Evolutionary conservation across 1,140 invertebrate genomes (phyloP), one percentile per base, ranked within the genome.

Genomic region (Thaumetopoea pityocampa): DNA sequence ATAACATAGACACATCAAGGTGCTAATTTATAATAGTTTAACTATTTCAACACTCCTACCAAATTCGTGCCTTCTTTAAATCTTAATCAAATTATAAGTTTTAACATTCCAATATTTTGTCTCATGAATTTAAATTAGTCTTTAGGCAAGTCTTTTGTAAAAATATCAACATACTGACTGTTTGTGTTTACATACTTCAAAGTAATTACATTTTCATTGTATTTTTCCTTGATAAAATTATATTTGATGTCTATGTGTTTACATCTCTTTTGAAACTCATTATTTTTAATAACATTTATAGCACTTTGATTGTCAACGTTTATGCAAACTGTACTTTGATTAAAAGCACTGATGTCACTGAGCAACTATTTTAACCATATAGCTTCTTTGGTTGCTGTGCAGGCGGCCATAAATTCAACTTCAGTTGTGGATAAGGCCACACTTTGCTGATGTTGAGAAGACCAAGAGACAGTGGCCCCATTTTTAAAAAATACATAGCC

Each of bases 171-270:
- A n/a, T n/a, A n/a, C n/a, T n/a, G n/a, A n/a, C n/a, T n/a, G n/a
- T n/a, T n/a, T n/a, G n/a, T 30, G 17, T 18, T 3, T 18, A 49
- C 45, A 43, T 19, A 43, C 22, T 40, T 38, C 35, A 49, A 19
- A 32, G n/a, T 18, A 45, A 43, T 37, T 32, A 50, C 33, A 11
- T 27, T 43, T 20, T 37, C 18, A 33, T 43, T 9, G 17, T 44
- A 53, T 18, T 48, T 47, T 44, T 40, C 44, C 38, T 47, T 40
- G 8, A 44, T 44, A 40, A 48, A 51, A 20, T 42, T 26, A 41
- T 45, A 45, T 40, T 35, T 45, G 7, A 45, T 40, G 11, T 41
- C 41, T 8, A 51, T 45, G 27, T 44, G 40, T 16, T 51, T 50
- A 33, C 33, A 38, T 33, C 41, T 19, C 9, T 44, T 51, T 28